Evolutionary conservation across 2,797 vertebrate genomes (phyloP).

Genomic region (Orestias chungarensis): DNA sequence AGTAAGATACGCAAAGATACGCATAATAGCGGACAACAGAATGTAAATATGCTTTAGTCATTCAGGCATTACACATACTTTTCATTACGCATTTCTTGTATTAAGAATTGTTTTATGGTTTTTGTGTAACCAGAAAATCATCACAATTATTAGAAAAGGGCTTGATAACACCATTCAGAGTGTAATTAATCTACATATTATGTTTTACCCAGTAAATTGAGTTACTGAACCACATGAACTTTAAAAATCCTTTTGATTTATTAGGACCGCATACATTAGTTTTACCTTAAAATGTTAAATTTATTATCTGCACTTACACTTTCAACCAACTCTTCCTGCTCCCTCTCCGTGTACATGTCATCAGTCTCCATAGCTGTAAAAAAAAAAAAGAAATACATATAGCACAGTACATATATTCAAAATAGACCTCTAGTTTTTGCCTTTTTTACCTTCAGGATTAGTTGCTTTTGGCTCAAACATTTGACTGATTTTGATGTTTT

Average conservation of each 20-base stretch:
- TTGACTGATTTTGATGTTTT: constrained; percentile 88
- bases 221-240: not conserved
- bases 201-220: not conserved
- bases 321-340: constrained; percentile 44
- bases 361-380: constrained; percentile 76
- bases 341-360: constrained; percentile 61
- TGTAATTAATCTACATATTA: not conserved
- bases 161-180: not conserved
- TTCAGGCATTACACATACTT: not conserved
- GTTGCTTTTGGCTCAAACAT: constrained; percentile 79
- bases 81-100: not conserved
- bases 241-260: not conserved
- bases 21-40: not conserved
- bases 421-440: not conserved
- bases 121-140: not conserved
- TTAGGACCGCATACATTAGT: not conserved
- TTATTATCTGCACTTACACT: constrained; percentile 57
- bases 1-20: not conserved
- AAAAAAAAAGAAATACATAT: not conserved
- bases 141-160: not conserved
- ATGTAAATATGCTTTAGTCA: not conserved
- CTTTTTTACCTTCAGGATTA: constrained; percentile 63
- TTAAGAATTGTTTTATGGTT: not conserved
- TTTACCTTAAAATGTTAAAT: constrained; percentile 1
- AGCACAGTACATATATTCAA: not conserved